A percentile compares a stretch with the other conserved stretches of the same genome.
phyloP scores from a whole-genome alignment of 2,797 vertebrate species.

The Scolopax rusticola region DNA sequence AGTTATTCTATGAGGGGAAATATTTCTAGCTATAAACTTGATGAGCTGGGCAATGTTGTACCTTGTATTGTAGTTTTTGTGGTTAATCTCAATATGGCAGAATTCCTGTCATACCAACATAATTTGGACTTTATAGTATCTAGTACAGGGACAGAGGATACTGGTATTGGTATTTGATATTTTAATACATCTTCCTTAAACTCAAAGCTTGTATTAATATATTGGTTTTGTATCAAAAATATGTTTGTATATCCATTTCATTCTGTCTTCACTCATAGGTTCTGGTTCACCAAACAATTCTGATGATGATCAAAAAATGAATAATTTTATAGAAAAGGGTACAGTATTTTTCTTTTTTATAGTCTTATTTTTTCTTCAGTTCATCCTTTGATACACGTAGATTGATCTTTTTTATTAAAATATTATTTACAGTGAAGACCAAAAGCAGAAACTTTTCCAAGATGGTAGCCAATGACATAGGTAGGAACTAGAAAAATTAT shows the following conservation, averaged over 20 bases:
- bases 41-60: background rate
- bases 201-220: background rate
- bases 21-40: background rate
- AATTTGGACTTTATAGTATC: background rate
- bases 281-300: slow-evolving; percentile 92
- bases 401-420: slow-evolving; percentile 84
- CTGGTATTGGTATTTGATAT: background rate
- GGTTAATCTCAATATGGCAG: background rate
- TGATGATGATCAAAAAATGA: slow-evolving; percentile 92
- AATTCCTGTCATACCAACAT: background rate
- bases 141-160: background rate
- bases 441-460: slow-evolving; percentile 99
- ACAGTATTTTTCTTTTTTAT: slow-evolving; percentile 84
- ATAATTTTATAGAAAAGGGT: slow-evolving; percentile 97
- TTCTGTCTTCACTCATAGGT: slow-evolving; percentile 86
- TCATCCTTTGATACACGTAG: slow-evolving; percentile 45
- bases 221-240: background rate
- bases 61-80: background rate
- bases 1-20: background rate
- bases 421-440: slow-evolving; percentile 94
- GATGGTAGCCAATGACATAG: slow-evolving; percentile 98
- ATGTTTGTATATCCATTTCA: slow-evolving; percentile 58
- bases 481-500: slow-evolving; percentile 87
- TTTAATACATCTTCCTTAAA: background rate
- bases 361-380: slow-evolving; percentile 68